Evolutionary conservation across 2,888 invertebrate species (phyloP), one percentile per base, ranked within the genome.

Genomic region (Drosophila mimica): DNA sequence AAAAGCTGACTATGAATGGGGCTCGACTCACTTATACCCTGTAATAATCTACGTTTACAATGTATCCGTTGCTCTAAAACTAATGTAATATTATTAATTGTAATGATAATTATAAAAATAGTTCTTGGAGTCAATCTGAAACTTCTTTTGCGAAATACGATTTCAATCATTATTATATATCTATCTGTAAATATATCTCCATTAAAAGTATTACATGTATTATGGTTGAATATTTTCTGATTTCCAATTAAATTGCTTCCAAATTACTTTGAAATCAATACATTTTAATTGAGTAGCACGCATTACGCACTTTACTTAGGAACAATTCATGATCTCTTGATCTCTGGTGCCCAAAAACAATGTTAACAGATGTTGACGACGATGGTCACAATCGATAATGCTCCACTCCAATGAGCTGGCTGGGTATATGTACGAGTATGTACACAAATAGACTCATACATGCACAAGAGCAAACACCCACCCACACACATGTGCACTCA

Each of bases 371-470:
- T 9, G 11, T 20, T 28, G 17, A 13, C 25, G 25, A 9, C 17
- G 6, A 46, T n/a, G n/a, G 31, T 65, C 33, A 58, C 9, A 36
- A 13, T 9, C 15, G 3, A 28, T 33, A 34, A 30, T 43, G 15
- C 34, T 25, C 2, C 17, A 43, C 33, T 31, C 38, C 53, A 28
- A 28, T 25, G 25, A 31, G 13, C 8, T n/a, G 3, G 15, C 40
- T 36, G 65, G 58, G 64, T 68, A 53, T 66, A 52, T 43, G 52
- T 59, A n/a, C n/a, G n/a, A n/a, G n/a, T n/a, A 61, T 58, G 62
- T 53, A 71, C 38, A 56, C 52, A 54, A 49, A 66, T 63, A 57
- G 30, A 69, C 48, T 43, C 43, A 43, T 11, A 38, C 57, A 53
- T 31, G 38, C 25, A 40, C 30, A 36, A 15, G 36, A 36, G 15